Conservation (phyloP, 2,797 vertebrate genomes). For the Manis pentadactyla region DNA sequence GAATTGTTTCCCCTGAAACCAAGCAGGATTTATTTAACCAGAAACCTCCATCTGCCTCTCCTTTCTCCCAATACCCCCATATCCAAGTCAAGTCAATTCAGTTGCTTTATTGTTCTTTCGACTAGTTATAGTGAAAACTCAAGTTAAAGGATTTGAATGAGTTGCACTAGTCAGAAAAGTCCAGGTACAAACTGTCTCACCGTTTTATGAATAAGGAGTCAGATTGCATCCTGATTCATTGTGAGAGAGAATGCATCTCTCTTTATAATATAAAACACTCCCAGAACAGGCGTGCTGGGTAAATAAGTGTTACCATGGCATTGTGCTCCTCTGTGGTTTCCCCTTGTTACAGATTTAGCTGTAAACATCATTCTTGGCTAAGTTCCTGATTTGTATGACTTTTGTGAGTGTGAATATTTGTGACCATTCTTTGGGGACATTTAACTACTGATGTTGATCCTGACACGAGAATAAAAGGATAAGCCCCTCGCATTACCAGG, state of each 20-base stretch:
- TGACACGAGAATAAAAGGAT: neutral
- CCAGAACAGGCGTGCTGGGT: neutral
- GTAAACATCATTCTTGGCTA: slow-evolving; percentile 34
- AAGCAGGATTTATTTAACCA: neutral
- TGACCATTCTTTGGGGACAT: neutral
- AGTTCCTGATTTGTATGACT: neutral
- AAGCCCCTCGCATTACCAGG: neutral
- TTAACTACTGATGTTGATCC: neutral
- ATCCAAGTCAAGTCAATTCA: neutral
- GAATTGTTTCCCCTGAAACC: slow-evolving; percentile 23
- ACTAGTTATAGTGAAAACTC: neutral
- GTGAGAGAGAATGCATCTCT: neutral
- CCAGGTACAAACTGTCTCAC: slow-evolving; percentile 41
- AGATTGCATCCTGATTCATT: neutral
- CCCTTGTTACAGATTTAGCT: neutral
- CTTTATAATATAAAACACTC: neutral
- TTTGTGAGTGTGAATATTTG: neutral
- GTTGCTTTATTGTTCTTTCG: neutral
- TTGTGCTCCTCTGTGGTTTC: neutral
- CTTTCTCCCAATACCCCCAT: slow-evolving; percentile 9
- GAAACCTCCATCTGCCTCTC: neutral
- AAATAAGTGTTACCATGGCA: slow-evolving; percentile 64
- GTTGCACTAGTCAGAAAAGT: neutral
- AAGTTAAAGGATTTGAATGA: slow-evolving; percentile 10
- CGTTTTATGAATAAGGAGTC: neutral